A percentile compares a stretch with the other conserved stretches of the same genome.
phyloP scores from a whole-genome alignment of 2,888 invertebrate genomes.

The Tachina lurida region DNA sequence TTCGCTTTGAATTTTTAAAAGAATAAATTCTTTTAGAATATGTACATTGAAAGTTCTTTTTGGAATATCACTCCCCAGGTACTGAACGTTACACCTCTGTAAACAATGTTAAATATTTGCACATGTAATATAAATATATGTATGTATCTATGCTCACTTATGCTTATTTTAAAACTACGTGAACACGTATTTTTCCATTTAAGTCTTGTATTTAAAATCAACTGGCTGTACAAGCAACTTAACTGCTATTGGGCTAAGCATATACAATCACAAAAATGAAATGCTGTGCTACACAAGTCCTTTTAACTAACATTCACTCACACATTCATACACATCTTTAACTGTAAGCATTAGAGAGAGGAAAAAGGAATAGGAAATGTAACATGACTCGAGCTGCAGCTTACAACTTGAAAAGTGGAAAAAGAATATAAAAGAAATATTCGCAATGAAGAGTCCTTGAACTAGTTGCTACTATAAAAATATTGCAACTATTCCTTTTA shows the following conservation, averaged over 20 bases:
- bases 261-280: background rate
- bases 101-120: no score
- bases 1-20: no score
- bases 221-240: conserved; percentile 29
- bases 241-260: background rate
- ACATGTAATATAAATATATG: no score
- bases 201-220: conserved; percentile 29
- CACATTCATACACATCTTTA: background rate
- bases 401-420: conserved; percentile 11
- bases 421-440: background rate
- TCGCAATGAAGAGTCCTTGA: conserved; percentile 39
- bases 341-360: background rate
- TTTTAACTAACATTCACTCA: background rate
- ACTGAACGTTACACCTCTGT: no score
- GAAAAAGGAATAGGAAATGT: background rate
- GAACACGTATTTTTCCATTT: background rate
- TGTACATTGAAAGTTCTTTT: no score
- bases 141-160: no score
- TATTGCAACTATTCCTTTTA: conserved; percentile 35
- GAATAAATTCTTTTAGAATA: no score
- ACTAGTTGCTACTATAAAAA: conserved; percentile 55
- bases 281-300: background rate
- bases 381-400: conserved; percentile 58
- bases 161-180: background rate
- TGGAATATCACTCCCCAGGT: no score